Evolutionary conservation across 35 echinoderm and acorn worm genomes (phyloP).

Genomic region (Heliocidaris tuberculata): DNA sequence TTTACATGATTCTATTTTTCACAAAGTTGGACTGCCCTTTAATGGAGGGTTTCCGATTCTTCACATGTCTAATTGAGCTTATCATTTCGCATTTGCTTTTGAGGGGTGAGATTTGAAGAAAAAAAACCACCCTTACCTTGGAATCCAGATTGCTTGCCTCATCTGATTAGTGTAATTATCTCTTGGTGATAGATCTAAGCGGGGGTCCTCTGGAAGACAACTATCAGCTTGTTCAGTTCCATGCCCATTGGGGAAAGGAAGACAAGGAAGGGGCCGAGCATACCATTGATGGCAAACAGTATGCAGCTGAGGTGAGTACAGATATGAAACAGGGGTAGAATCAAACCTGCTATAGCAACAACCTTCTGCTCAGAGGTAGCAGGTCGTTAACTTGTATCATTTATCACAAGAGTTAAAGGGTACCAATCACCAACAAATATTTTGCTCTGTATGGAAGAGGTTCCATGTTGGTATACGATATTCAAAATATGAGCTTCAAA

Average conservation of each 20-base stretch:
- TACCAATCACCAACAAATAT: too few species aligned
- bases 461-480: too few species aligned
- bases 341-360: not conserved
- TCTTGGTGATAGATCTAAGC: constrained; percentile 60
- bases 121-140: too few species aligned
- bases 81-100: not conserved
- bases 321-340: not conserved
- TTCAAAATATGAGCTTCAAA: too few species aligned
- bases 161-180: not conserved
- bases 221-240: constrained; percentile 84
- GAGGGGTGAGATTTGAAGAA: not conserved
- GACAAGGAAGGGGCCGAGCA: constrained; percentile 85
- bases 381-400: too few species aligned
- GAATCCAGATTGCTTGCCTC: not conserved
- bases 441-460: too few species aligned
- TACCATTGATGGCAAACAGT: constrained; percentile 77
- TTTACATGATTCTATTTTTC: too few species aligned
- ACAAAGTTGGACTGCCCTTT: not conserved
- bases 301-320: constrained; percentile 82
- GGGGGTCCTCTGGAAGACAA: constrained; percentile 76
- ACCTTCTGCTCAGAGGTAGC: too few species aligned
- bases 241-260: constrained; percentile 88
- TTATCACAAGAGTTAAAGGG: too few species aligned
- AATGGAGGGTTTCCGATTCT: not conserved
- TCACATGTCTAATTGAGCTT: not conserved